Conservation (phyloP, 2,888 invertebrate species). For the Microctonus aethiopoides region DNA sequence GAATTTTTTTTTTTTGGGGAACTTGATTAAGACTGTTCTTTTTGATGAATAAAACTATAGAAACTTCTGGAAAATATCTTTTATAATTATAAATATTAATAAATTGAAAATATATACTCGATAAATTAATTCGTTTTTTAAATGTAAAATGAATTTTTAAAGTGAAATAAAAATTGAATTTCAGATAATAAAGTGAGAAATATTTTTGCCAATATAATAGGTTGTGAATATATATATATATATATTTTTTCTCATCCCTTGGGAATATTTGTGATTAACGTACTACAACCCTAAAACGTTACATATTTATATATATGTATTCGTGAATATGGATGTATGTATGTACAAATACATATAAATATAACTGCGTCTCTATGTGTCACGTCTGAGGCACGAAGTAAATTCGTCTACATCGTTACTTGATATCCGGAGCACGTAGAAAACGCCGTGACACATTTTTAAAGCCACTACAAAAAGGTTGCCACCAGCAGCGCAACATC, state of each 20-base stretch:
- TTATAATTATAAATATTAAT: too few relatives aligned
- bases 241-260: not conserved
- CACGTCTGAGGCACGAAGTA: slow-evolving; percentile 24
- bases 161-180: too few relatives aligned
- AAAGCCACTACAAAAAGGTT: slow-evolving; percentile 34
- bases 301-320: not conserved
- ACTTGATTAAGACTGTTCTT: not conserved
- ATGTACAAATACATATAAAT: not conserved
- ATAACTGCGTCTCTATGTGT: slow-evolving; percentile 25
- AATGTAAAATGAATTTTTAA: too few relatives aligned
- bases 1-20: not conserved
- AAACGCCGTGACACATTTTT: slow-evolving; percentile 49
- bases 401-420: slow-evolving; percentile 32
- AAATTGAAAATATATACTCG: too few relatives aligned
- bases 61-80: too few relatives aligned
- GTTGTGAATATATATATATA: too few relatives aligned
- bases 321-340: not conserved
- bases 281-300: not conserved
- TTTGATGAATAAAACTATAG: not conserved
- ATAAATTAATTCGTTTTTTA: too few relatives aligned
- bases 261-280: slow-evolving; percentile 6
- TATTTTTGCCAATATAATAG: too few relatives aligned
- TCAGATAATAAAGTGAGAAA: too few relatives aligned
- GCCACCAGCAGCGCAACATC: not conserved
- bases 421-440: slow-evolving; percentile 44